Percentiles rank a stretch among this genome's conserved stretches.
Evolutionary conservation across 2,888 invertebrate species (phyloP).

Genomic region (Cepaea hortensis): DNA sequence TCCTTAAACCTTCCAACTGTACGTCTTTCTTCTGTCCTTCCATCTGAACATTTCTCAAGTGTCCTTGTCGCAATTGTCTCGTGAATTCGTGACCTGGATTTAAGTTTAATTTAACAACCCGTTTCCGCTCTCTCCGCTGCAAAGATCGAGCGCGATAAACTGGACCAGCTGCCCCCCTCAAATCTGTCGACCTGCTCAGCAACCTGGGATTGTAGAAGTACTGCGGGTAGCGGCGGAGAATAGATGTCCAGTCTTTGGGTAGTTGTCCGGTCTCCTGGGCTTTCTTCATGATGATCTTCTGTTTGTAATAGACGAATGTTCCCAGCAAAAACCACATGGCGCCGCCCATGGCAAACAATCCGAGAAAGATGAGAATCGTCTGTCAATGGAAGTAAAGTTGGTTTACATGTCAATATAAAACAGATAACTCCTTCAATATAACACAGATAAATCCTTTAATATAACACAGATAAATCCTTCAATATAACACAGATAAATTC

Average conservation of each 20-base stretch:
- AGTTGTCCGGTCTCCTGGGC: neutral
- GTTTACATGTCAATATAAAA: neutral
- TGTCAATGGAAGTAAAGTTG: neutral
- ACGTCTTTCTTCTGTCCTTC: neutral
- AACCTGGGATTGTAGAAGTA: neutral
- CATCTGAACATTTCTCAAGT: neutral
- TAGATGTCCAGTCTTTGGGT: neutral
- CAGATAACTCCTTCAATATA: neutral
- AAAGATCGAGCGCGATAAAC: neutral
- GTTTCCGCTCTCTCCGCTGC: neutral
- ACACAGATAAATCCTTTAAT: too few species aligned
- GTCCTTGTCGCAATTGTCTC: too few species aligned
- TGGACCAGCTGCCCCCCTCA: neutral
- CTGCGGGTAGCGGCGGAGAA: neutral
- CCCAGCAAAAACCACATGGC: slow-evolving; percentile 8
- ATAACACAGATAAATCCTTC: too few species aligned
- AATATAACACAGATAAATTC: too few species aligned
- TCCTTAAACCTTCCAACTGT: neutral
- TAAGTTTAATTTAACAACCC: too few species aligned
- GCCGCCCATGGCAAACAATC: neutral
- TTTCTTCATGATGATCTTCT: neutral
- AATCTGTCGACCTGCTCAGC: neutral
- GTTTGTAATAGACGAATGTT: neutral
- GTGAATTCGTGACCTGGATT: too few species aligned
- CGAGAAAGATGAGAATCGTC: slow-evolving; percentile 27